Conservation (phyloP, 2,113 vertebrate genomes). For the Sinocyclocheilus anophthalmus region DNA sequence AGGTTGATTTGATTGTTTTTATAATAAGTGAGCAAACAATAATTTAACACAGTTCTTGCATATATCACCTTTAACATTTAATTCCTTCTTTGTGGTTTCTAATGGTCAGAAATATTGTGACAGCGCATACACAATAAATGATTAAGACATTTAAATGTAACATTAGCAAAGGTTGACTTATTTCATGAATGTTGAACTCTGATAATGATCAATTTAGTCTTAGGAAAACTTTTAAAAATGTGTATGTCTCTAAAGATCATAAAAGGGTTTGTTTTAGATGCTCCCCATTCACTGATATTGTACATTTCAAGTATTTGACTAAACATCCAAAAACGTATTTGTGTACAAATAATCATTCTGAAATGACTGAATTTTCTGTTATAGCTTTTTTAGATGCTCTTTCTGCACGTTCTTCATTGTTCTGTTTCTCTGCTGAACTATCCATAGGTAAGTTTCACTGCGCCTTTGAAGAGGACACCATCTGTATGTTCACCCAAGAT, state of each 20-base stretch:
- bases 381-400: neutral
- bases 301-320: neutral
- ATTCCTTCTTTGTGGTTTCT: neutral
- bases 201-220: neutral
- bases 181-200: neutral
- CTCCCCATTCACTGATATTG: neutral
- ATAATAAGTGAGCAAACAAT: too few relatives aligned
- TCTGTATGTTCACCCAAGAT: conserved; percentile 97
- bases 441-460: conserved; percentile 94
- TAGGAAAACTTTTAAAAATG: neutral
- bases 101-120: neutral
- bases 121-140: neutral
- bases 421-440: neutral
- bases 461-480: conserved; percentile 94
- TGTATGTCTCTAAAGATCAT: neutral
- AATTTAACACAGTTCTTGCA: neutral
- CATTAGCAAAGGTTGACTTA: neutral
- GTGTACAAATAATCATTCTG: too few relatives aligned
- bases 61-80: neutral
- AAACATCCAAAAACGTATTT: neutral
- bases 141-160: neutral
- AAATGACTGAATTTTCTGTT: too few relatives aligned
- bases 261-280: neutral
- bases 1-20: too few relatives aligned
- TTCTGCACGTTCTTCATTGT: neutral